Evolutionary conservation across 2,888 invertebrate genomes (phyloP), one percentile per base, ranked within the genome.

Genomic region (Melitaea athalia): DNA sequence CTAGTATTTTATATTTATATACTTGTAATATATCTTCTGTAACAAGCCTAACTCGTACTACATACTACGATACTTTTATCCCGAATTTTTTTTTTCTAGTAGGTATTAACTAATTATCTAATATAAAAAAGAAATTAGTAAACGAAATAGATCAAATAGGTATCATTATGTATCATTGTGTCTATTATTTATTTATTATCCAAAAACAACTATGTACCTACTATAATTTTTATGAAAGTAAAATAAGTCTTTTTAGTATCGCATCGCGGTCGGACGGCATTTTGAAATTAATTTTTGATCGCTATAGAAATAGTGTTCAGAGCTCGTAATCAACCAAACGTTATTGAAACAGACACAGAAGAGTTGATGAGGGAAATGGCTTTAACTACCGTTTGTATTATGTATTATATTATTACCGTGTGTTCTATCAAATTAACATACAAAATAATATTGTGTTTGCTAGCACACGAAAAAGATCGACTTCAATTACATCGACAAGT

Each of bases 281-380:
- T 53, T 65, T 65, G 65, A 60, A 60, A 60, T 60, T 60, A 57
- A 63, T 63, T 55, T 57, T 33, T n/a, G 57, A 57, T 57, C 57
- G 57, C 57, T 57, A 57, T 57, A 57, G 57, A 57, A 57, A 57
- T 57, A 42, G 57, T 57, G n/a, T 57, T 57, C 10, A 3, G 15
- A 57, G 38, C 57, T 42, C 57, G 57, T 57, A 57, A 57, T 57
- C 57, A 57, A 57, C 42, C 57, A 57, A n/a, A 42, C 57, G 57
- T 57, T 57, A 57, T 57, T 42, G 57, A 57, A 57, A 42, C 38
- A 38, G 57, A 14, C n/a, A 57, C 42, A 57, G 57, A 57, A 31
- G 38, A 42, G n/a, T 3, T 1, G 38, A 15, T 15, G 5, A 57
- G 11, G 11, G 8, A 57, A 57, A 57, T 57, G 15, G 57, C 33